Conservation (phyloP, 1,140 invertebrate genomes). For the Samia ricini region DNA sequence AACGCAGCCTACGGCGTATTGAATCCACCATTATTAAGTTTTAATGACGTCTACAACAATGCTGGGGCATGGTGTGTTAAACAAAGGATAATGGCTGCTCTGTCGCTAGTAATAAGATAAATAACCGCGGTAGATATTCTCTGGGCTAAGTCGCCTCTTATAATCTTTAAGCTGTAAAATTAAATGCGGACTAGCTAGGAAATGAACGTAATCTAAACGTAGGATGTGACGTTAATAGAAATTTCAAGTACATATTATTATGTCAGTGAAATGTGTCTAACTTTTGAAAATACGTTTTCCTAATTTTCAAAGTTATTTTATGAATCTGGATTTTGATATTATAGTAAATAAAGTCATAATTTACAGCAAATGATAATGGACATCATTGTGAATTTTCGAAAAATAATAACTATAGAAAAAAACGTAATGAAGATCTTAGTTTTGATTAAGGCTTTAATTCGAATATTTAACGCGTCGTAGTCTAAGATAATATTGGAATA, state of each 20-base stretch:
- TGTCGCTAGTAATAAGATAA: slow-evolving; percentile 47
- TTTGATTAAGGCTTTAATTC: no score
- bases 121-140: slow-evolving; percentile 37
- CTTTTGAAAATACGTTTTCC: no score
- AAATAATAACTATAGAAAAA: no score
- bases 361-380: no score
- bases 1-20: slow-evolving; percentile 36
- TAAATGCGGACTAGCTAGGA: slow-evolving; percentile 35
- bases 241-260: neutral
- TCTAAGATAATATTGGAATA: no score
- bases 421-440: no score
- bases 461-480: no score
- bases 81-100: slow-evolving; percentile 53
- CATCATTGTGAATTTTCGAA: no score
- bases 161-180: slow-evolving; percentile 32
- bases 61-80: slow-evolving; percentile 38
- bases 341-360: no score
- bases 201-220: slow-evolving; percentile 18
- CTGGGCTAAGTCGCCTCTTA: slow-evolving; percentile 14
- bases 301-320: no score
- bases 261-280: no score
- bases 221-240: neutral
- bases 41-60: slow-evolving; percentile 55
- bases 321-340: no score
- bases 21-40: slow-evolving; percentile 60